Evolutionary conservation across 1,140 invertebrate species (phyloP).

Genomic region (Microplitis demolitor): DNA sequence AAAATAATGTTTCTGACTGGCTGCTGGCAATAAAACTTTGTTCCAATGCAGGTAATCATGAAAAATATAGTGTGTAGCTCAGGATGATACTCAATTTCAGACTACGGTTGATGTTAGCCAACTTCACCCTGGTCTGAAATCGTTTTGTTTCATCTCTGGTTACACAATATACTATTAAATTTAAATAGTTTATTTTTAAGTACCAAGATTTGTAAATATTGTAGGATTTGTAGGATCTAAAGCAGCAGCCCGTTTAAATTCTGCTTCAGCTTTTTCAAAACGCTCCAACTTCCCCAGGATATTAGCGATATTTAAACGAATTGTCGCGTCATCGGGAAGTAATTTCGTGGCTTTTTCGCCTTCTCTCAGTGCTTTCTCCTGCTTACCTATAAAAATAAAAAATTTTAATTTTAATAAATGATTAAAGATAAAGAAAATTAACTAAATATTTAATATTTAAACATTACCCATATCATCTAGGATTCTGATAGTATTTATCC

Average conservation of each 20-base stretch:
- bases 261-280: conserved; percentile 78
- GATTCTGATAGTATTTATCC: conserved; percentile 90
- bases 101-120: too few relatives aligned
- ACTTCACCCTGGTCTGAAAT: too few relatives aligned
- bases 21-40: too few relatives aligned
- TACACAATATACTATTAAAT: too few relatives aligned
- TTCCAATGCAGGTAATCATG: too few relatives aligned
- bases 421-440: conserved; percentile 9
- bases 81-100: too few relatives aligned
- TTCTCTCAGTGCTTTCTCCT: conserved; percentile 72
- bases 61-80: too few relatives aligned
- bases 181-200: conserved; percentile 15
- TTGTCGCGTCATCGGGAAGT: conserved; percentile 72
- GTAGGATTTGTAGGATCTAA: conserved; percentile 71
- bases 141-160: too few relatives aligned
- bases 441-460: too few relatives aligned
- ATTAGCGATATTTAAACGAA: conserved; percentile 89
- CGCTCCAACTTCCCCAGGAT: conserved; percentile 81
- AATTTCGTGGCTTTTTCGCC: conserved; percentile 71
- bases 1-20: too few relatives aligned
- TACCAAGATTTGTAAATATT: conserved; percentile 87
- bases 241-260: conserved; percentile 79
- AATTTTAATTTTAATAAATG: conserved; percentile 17
- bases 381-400: conserved; percentile 59
- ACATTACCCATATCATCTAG: conserved; percentile 79